phyloP scores from a whole-genome alignment of 2,888 invertebrate genomes.

The Stictocephala bisonia region DNA sequence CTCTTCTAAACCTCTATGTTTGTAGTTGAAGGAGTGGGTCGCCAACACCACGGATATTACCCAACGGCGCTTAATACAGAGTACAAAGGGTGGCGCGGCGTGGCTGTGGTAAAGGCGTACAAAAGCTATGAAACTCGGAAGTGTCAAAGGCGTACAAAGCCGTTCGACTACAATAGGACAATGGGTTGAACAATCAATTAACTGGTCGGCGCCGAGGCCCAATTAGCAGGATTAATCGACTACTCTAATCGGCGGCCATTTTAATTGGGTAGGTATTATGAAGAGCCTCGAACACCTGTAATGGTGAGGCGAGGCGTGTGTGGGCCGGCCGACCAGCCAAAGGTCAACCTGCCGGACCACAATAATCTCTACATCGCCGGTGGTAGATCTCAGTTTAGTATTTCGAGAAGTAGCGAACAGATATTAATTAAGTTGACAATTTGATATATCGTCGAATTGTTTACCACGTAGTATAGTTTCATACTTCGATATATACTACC shows the following conservation, averaged over 20 bases:
- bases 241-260: slow-evolving; percentile 32
- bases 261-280: slow-evolving; percentile 33
- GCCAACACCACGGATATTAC: no score
- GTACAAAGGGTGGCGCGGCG: slow-evolving; percentile 15
- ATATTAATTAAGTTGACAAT: no score
- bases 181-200: slow-evolving; percentile 33
- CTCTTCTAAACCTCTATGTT: no score
- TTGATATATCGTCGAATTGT: no score
- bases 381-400: no score
- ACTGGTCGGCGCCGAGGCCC: slow-evolving; percentile 7
- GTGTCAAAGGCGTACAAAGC: slow-evolving; percentile 6
- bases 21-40: no score
- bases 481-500: no score
- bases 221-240: slow-evolving; percentile 39
- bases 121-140: slow-evolving; percentile 20
- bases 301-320: neutral
- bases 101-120: slow-evolving; percentile 28
- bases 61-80: neutral
- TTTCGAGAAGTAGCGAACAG: no score
- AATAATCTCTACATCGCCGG: no score
- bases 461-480: no score
- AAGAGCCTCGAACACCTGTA: neutral
- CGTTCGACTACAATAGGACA: slow-evolving; percentile 12
- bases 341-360: no score
- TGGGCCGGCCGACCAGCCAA: neutral